Evolutionary conservation across 2,888 invertebrate species (phyloP).

Genomic region (Leptopilina syphax): DNA sequence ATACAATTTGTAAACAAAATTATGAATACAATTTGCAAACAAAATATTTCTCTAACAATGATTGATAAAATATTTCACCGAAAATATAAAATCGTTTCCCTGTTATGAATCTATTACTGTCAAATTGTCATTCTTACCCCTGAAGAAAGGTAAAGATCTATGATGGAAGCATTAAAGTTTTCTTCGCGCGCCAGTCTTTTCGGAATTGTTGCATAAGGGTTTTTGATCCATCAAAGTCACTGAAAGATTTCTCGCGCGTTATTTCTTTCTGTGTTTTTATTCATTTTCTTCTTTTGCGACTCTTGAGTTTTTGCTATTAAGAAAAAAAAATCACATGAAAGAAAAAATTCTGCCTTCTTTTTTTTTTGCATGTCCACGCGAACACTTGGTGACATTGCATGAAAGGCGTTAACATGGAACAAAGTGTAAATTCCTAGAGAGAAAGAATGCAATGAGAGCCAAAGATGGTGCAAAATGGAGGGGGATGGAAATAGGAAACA

Average conservation of each 20-base stretch:
- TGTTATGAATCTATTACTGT: background rate
- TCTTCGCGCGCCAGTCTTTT: background rate
- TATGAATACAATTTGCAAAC: too few species aligned
- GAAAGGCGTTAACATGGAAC: conserved; percentile 38
- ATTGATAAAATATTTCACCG: too few species aligned
- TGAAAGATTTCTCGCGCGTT: background rate
- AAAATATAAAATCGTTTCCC: conserved; percentile 12
- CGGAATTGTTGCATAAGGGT: conserved; percentile 1
- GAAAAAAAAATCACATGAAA: too few species aligned
- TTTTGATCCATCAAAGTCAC: conserved; percentile 35
- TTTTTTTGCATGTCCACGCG: conserved; percentile 14
- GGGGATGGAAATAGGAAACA: too few species aligned
- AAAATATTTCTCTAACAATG: too few species aligned
- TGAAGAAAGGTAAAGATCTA: background rate
- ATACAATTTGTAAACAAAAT: too few species aligned
- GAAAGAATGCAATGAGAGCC: conserved; percentile 11
- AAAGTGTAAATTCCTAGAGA: conserved; percentile 36
- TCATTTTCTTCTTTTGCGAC: background rate
- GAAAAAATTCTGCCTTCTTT: conserved; percentile 1
- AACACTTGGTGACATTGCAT: conserved; percentile 17
- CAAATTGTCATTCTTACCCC: background rate
- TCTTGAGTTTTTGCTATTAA: background rate
- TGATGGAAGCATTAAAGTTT: conserved; percentile 14
- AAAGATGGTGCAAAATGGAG: too few species aligned
- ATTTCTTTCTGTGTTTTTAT: background rate